These are phyloP conservation scores for Chrysotoxum bicinctum DNA, from an alignment of 2,888 invertebrate species.

Conservation along the genomic window DNA sequence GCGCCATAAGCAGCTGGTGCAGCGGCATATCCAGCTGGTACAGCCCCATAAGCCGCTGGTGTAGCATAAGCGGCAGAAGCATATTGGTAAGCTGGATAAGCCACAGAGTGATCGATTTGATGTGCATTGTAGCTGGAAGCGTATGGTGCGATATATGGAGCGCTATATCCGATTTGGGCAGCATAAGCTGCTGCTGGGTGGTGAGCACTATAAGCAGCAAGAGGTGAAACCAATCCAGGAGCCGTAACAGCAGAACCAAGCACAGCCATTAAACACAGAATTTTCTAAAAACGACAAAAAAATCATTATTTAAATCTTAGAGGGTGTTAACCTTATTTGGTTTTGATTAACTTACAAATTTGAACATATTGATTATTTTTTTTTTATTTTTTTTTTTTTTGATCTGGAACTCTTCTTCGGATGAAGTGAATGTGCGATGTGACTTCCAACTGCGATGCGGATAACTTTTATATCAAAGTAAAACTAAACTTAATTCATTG, in stretches of 20 bases:
- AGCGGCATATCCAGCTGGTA: constrained; percentile 43
- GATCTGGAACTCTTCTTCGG: constrained; percentile 33
- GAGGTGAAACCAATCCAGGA: constrained; percentile 43
- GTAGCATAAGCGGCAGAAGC: constrained; percentile 44
- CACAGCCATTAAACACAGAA: constrained; percentile 47
- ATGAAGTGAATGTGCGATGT: constrained; percentile 48
- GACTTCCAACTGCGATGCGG: constrained; percentile 20
- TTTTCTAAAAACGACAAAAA: constrained; percentile 19
- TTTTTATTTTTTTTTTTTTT: not conserved
- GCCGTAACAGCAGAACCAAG: constrained; percentile 36
- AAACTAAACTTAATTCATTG: constrained; percentile 27
- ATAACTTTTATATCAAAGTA: constrained; percentile 55
- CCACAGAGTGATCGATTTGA: constrained; percentile 59
- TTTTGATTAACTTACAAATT: constrained; percentile 49
- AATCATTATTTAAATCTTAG: not conserved
- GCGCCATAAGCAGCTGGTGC: constrained; percentile 31
- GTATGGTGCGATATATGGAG: constrained; percentile 54
- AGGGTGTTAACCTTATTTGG: no score
- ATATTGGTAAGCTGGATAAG: constrained; percentile 54
- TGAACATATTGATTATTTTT: constrained; percentile 51
- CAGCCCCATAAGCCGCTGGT: constrained; percentile 46
- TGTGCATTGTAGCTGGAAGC: constrained; percentile 62
- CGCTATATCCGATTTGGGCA: constrained; percentile 54
- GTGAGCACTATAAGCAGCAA: constrained; percentile 43
- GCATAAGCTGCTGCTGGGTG: constrained; percentile 27